A percentile compares a stretch with the other conserved stretches of the same genome.
These are phyloP conservation scores for Brachylomia viminalis DNA, from an alignment of 2,888 invertebrate species.

Conservation along the genomic window DNA sequence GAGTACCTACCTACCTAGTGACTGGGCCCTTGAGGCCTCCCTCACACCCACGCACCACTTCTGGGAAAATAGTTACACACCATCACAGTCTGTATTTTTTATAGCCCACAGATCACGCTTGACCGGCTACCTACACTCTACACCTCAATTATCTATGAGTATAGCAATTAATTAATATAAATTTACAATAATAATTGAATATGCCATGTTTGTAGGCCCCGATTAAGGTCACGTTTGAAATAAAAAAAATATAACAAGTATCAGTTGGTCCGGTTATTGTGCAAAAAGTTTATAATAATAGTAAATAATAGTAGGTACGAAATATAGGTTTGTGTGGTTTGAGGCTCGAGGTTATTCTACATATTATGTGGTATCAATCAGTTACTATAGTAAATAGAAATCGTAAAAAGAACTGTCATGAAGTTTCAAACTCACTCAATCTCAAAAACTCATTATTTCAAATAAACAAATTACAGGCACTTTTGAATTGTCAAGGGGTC, in stretches of 20 bases:
- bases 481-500: no score
- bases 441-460: no score
- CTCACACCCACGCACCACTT: slow-evolving; percentile 7
- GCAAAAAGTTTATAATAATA: slow-evolving; percentile 37
- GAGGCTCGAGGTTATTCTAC: slow-evolving; percentile 28
- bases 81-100: slow-evolving; percentile 14
- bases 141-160: slow-evolving; percentile 15
- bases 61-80: neutral
- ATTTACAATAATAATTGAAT: slow-evolving; percentile 23
- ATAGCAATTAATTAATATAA: slow-evolving; percentile 41
- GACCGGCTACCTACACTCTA: slow-evolving; percentile 21
- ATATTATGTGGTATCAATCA: neutral
- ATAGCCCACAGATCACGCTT: slow-evolving; percentile 20
- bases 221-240: slow-evolving; percentile 30
- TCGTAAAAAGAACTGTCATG: neutral
- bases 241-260: slow-evolving; percentile 29
- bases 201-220: slow-evolving; percentile 16
- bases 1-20: neutral
- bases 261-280: neutral
- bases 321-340: slow-evolving; percentile 14
- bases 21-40: neutral
- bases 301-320: neutral
- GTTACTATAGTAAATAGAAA: neutral
- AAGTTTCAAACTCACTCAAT: no score
- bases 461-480: no score